A percentile compares a stretch with the other conserved stretches of the same genome.
phyloP scores from a whole-genome alignment of 2,888 invertebrate genomes.

The Orthosia cruda region DNA sequence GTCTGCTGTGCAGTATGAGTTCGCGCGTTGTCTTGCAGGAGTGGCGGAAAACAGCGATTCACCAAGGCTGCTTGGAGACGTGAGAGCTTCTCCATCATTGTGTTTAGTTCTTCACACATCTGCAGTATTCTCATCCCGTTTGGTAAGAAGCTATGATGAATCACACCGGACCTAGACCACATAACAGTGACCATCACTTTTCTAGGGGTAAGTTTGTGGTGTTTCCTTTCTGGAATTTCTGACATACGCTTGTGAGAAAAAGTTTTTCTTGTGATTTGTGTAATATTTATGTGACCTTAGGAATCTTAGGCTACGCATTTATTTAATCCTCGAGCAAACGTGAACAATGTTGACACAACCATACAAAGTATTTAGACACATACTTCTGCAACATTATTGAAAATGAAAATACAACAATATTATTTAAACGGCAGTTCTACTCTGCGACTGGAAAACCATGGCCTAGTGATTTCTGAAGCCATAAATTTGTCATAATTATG shows the following conservation, averaged over 20 bases:
- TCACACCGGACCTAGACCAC: no score
- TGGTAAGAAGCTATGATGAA: no score
- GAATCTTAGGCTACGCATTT: background rate
- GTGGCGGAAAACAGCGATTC: no score
- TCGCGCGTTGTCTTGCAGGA: no score
- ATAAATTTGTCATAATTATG: constrained; percentile 3
- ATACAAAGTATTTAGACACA: constrained; percentile 1
- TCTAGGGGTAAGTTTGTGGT: no score
- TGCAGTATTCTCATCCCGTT: no score
- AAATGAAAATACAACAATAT: constrained; percentile 13
- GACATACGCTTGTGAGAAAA: background rate
- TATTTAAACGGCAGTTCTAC: constrained; percentile 6
- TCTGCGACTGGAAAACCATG: constrained; percentile 28
- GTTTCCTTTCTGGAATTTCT: no score
- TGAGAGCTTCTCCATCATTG: no score
- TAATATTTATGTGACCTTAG: background rate
- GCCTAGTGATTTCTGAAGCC: constrained; percentile 29
- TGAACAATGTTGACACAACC: background rate
- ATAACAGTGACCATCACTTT: no score
- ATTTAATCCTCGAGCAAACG: constrained; percentile 12
- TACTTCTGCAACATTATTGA: background rate
- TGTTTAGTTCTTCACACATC: no score
- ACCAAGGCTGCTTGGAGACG: no score
- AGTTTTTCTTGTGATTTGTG: background rate
- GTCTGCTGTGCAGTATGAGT: no score